Percentiles rank a stretch among this genome's conserved stretches.
phyloP scores from a whole-genome alignment of 2,888 invertebrate genomes.

The Erebia epiphron region DNA sequence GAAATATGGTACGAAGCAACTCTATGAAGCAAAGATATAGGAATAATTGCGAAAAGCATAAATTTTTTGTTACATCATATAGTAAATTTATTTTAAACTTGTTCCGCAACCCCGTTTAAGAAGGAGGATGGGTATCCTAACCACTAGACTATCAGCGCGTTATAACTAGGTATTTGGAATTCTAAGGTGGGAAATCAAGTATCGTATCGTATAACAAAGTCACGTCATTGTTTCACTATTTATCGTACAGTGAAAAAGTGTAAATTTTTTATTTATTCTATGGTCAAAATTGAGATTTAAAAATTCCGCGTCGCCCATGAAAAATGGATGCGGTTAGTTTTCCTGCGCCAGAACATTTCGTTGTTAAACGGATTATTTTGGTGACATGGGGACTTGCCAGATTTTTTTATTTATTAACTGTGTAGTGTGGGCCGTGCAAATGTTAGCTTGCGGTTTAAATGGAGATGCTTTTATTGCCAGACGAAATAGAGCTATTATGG shows the following conservation, averaged over 20 bases:
- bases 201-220: conserved; percentile 1
- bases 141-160: too few species aligned
- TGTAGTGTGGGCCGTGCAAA: not conserved
- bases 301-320: conserved; percentile 40
- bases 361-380: conserved; percentile 31
- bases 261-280: conserved; percentile 32
- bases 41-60: too few species aligned
- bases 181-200: not conserved
- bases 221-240: not conserved
- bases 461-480: conserved; percentile 10
- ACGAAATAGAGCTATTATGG: conserved; percentile 2
- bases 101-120: too few species aligned
- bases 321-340: conserved; percentile 40
- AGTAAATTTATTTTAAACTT: too few species aligned
- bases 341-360: conserved; percentile 27
- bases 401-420: conserved; percentile 22
- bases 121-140: too few species aligned
- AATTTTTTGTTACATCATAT: too few species aligned
- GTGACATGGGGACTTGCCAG: conserved; percentile 26
- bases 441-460: conserved; percentile 16
- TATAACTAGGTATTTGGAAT: too few species aligned
- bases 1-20: too few species aligned
- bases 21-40: too few species aligned
- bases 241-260: conserved; percentile 10
- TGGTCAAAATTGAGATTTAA: conserved; percentile 44